Conservation (phyloP, 2,113 vertebrate genomes). For the Leptosomus discolor region DNA sequence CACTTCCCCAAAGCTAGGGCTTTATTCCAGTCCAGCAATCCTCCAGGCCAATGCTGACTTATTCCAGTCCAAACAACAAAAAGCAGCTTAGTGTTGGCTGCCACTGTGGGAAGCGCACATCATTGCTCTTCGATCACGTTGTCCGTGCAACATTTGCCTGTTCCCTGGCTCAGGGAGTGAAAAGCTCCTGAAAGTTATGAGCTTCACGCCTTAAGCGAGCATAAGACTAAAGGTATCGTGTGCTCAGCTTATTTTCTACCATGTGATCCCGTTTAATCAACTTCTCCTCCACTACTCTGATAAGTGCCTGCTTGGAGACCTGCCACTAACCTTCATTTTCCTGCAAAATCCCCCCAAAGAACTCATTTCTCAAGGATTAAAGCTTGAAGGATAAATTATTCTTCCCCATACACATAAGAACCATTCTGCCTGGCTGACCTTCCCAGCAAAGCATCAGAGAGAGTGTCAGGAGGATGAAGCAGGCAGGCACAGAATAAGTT, state of each 20-base stretch:
- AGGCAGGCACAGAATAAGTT: neutral
- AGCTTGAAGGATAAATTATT: slow-evolving; percentile 40
- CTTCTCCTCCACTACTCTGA: neutral
- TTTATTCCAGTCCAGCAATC: neutral
- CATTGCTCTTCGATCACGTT: neutral
- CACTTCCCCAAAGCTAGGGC: neutral
- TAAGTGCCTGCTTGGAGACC: slow-evolving; percentile 12
- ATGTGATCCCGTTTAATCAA: slow-evolving; percentile 34
- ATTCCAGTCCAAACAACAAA: neutral
- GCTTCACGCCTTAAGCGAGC: neutral
- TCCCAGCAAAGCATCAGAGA: neutral
- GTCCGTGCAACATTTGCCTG: neutral
- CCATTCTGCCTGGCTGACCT: neutral
- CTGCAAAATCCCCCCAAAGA: slow-evolving; percentile 16
- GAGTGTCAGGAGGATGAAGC: neutral
- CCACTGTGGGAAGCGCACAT: neutral
- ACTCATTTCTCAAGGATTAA: slow-evolving; percentile 52
- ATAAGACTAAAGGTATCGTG: neutral
- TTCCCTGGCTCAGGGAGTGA: neutral
- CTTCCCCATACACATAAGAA: neutral
- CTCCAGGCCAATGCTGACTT: neutral
- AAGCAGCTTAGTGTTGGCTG: neutral
- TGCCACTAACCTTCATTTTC: slow-evolving; percentile 24
- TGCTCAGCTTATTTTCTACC: slow-evolving; percentile 14
- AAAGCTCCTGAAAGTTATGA: neutral